A percentile compares a stretch with the other conserved stretches of the same genome.
These are phyloP conservation scores for Anabas testudineus DNA, from an alignment of 2,797 vertebrate genomes.

Conservation along the genomic window DNA sequence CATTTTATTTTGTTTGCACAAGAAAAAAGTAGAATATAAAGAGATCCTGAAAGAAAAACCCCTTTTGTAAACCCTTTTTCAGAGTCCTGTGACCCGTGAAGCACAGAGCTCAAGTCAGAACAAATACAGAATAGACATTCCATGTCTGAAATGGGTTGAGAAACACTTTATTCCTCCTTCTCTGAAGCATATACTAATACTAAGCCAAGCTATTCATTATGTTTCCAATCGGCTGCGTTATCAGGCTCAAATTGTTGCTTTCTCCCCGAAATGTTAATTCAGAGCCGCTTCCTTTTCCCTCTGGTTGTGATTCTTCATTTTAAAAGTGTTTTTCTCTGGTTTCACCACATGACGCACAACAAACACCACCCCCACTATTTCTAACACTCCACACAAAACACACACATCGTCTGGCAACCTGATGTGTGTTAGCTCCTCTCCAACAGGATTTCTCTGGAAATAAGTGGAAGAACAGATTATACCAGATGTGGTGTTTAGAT, in stretches of 20 bases:
- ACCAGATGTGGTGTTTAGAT: no score
- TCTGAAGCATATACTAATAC: slow-evolving; percentile 17
- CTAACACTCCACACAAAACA: slow-evolving; percentile 1
- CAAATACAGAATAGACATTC: no score
- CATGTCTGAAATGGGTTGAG: neutral
- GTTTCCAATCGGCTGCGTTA: slow-evolving; percentile 18
- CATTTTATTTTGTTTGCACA: no score
- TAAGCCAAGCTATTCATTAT: slow-evolving; percentile 4
- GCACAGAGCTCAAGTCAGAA: neutral
- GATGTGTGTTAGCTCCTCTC: slow-evolving; percentile 25
- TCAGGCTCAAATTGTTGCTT: slow-evolving; percentile 2
- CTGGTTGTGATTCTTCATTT: slow-evolving; percentile 26
- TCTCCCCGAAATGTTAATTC: slow-evolving; percentile 3
- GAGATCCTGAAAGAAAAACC: no score
- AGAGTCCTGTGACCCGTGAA: no score
- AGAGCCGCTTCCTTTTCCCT: slow-evolving; percentile 5
- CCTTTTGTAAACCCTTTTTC: no score
- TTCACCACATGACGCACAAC: slow-evolving; percentile 9
- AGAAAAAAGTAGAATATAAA: no score
- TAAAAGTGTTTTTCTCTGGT: slow-evolving; percentile 20
- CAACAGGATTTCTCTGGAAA: slow-evolving; percentile 39
- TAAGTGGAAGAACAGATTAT: neutral
- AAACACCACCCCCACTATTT: slow-evolving; percentile 23
- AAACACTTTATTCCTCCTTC: neutral
- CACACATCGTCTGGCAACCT: slow-evolving; percentile 8